These are phyloP conservation scores for Cyrtorhinus lividipennis DNA, from an alignment of 1,140 invertebrate species.

Conservation along the genomic window DNA sequence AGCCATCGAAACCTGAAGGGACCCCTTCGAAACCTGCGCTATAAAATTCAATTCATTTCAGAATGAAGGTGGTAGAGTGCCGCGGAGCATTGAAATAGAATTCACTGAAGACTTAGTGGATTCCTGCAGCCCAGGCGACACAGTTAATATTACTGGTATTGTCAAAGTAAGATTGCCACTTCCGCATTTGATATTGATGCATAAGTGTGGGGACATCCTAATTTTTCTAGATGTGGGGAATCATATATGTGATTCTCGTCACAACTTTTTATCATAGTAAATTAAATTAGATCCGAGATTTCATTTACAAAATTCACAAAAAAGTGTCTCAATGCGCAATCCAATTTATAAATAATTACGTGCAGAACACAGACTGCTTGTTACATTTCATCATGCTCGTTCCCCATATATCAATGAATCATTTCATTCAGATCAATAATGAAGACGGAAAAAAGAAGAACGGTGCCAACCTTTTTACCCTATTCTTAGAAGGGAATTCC, in stretches of 20 bases:
- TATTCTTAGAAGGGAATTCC: constrained; percentile 66
- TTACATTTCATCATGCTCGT: neutral
- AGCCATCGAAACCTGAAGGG: too few species aligned
- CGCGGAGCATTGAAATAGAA: constrained; percentile 76
- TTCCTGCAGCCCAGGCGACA: constrained; percentile 72
- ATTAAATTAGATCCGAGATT: constrained; percentile 8
- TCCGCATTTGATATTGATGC: constrained; percentile 19
- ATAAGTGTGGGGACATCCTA: too few species aligned
- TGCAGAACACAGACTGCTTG: too few species aligned
- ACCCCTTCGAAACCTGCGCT: neutral
- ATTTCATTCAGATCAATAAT: constrained; percentile 29
- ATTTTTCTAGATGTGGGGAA: too few species aligned
- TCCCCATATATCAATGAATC: neutral
- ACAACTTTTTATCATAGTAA: constrained; percentile 8
- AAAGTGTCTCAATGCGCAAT: too few species aligned
- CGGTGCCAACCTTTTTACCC: constrained; percentile 45
- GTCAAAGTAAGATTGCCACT: constrained; percentile 43
- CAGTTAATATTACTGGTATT: constrained; percentile 72
- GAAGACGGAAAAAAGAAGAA: constrained; percentile 31
- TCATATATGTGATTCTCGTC: too few species aligned
- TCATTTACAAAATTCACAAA: too few species aligned
- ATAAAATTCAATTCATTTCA: constrained; percentile 29
- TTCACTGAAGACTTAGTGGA: constrained; percentile 75
- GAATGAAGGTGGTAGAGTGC: constrained; percentile 59
- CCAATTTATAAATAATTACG: too few species aligned